These are phyloP conservation scores for Tolmerus cingulatus DNA, from an alignment of 2,888 invertebrate genomes.

Conservation along the genomic window DNA sequence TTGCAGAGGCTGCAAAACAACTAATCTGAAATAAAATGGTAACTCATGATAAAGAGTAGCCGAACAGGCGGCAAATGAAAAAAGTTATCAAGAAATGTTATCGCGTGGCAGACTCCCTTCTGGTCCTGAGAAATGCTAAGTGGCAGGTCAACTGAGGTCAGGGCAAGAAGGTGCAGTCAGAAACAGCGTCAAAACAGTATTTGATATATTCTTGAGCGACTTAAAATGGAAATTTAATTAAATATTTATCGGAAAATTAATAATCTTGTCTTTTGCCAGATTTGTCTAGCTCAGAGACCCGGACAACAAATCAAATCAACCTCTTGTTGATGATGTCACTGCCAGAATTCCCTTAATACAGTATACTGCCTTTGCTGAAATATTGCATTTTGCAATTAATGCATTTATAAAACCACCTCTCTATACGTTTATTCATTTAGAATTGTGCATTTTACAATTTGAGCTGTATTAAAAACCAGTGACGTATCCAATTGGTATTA, in stretches of 20 bases:
- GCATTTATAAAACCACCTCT: neutral
- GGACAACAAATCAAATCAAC: conserved; percentile 7
- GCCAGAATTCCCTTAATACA: neutral
- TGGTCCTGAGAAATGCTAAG: conserved; percentile 24
- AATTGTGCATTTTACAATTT: neutral
- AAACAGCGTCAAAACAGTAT: neutral
- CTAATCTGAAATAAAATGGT: neutral
- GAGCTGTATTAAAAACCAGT: neutral
- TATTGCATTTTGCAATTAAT: neutral
- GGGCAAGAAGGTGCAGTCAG: neutral
- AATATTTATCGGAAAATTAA: neutral
- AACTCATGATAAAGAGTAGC: neutral
- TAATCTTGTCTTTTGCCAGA: neutral
- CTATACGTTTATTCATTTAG: neutral
- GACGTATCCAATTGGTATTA: conserved; percentile 25
- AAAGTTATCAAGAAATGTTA: conserved; percentile 1
- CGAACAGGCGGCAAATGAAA: neutral
- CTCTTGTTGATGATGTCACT: conserved; percentile 40
- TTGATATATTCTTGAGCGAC: neutral
- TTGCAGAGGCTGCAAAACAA: neutral
- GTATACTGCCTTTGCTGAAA: neutral
- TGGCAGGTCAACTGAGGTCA: conserved; percentile 3
- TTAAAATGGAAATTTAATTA: neutral
- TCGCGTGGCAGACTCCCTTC: conserved; percentile 6
- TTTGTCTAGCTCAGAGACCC: neutral